Evolutionary conservation across 1,140 invertebrate genomes (phyloP).

Genomic region (Fragariocoptes setiger): DNA sequence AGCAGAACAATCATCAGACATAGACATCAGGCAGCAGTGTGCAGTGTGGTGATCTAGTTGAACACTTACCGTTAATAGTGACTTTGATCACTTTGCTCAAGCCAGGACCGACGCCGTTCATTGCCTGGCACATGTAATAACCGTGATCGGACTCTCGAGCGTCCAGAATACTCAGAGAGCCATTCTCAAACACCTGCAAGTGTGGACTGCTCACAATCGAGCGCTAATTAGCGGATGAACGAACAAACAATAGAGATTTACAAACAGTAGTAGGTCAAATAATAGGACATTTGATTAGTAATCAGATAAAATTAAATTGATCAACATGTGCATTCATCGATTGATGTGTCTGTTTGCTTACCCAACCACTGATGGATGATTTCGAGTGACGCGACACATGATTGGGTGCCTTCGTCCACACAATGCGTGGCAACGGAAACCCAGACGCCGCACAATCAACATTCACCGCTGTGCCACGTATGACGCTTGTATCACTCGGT

Average conservation of each 20-base stretch:
- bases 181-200: constrained; percentile 16
- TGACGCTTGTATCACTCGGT: constrained; percentile 18
- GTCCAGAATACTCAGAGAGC: constrained; percentile 10
- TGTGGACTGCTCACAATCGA: constrained; percentile 12
- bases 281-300: too few relatives aligned
- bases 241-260: too few relatives aligned
- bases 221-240: neutral
- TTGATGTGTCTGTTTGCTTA: too few relatives aligned
- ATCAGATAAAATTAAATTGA: too few relatives aligned
- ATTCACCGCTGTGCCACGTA: constrained; percentile 14
- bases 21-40: too few relatives aligned
- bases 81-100: constrained; percentile 18
- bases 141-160: constrained; percentile 16
- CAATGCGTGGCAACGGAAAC: constrained; percentile 17
- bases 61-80: constrained; percentile 15
- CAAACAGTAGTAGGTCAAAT: too few relatives aligned
- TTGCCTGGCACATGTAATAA: constrained; percentile 18
- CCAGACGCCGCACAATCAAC: constrained; percentile 19
- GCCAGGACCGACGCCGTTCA: constrained; percentile 17
- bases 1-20: too few relatives aligned
- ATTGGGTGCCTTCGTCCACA: constrained; percentile 18
- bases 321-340: too few relatives aligned
- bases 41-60: too few relatives aligned
- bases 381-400: too few relatives aligned
- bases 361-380: too few relatives aligned